These are phyloP conservation scores for Nannospalax galili DNA, from an alignment of 2,113 vertebrate genomes.

Conservation along the genomic window DNA sequence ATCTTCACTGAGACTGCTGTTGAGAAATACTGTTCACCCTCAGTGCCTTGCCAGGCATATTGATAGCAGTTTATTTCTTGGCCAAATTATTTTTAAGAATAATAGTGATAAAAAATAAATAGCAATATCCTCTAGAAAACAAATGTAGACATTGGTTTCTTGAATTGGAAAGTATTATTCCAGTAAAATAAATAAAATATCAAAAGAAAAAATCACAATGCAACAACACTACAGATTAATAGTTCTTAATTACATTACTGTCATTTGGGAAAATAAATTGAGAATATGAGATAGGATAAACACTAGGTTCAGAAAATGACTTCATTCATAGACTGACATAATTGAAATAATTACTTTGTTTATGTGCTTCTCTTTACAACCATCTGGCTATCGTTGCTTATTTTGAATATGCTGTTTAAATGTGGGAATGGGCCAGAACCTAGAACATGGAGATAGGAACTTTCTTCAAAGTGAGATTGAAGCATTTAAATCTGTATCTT, in stretches of 20 bases:
- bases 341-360: not conserved
- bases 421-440: not conserved
- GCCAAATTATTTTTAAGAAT: slow-evolving; percentile 33
- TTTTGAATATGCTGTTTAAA: slow-evolving; percentile 4
- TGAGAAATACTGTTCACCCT: not conserved
- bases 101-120: slow-evolving; percentile 12
- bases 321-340: not conserved
- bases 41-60: not conserved
- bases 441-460: not conserved
- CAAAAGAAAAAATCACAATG: slow-evolving; percentile 7
- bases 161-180: slow-evolving; percentile 35
- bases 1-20: not conserved
- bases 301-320: not conserved
- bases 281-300: not conserved
- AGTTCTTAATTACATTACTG: slow-evolving; percentile 23
- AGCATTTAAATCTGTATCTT: not conserved
- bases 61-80: slow-evolving; percentile 15
- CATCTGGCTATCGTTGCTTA: slow-evolving; percentile 20
- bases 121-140: slow-evolving; percentile 17
- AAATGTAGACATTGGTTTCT: slow-evolving; percentile 32
- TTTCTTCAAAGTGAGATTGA: not conserved
- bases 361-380: not conserved
- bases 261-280: not conserved
- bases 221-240: not conserved
- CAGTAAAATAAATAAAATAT: slow-evolving; percentile 8